Percentiles rank a stretch among this genome's conserved stretches.
Evolutionary conservation across 2,797 vertebrate species (phyloP).

Genomic region (Alosa sapidissima): DNA sequence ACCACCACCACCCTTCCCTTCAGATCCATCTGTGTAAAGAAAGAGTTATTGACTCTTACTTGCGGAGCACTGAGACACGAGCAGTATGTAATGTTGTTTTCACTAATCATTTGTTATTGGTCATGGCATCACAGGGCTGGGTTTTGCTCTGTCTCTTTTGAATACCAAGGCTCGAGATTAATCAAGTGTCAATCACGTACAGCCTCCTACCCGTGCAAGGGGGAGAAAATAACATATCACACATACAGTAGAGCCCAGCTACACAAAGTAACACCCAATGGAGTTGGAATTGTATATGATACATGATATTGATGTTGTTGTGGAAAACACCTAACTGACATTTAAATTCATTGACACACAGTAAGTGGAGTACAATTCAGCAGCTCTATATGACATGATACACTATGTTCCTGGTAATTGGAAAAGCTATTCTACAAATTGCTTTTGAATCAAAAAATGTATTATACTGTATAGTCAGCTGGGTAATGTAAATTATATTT

Average conservation of each 20-base stretch:
- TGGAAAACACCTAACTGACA: background rate
- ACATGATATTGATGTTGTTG: background rate
- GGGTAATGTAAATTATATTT: background rate
- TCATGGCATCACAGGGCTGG: conserved; percentile 4
- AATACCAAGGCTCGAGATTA: conserved; percentile 18
- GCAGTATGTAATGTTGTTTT: background rate
- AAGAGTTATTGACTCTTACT: conserved; percentile 6
- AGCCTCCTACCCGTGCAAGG: background rate
- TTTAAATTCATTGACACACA: background rate
- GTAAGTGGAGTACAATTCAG: background rate
- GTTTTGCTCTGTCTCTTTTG: conserved; percentile 18
- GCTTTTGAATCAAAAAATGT: background rate
- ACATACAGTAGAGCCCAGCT: background rate
- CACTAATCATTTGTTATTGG: conserved; percentile 24
- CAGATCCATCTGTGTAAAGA: background rate
- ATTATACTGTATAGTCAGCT: background rate
- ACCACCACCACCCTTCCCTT: background rate
- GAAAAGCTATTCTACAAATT: conserved; percentile 5
- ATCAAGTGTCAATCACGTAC: conserved; percentile 9
- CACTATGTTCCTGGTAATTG: background rate
- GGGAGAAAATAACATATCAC: background rate
- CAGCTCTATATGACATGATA: background rate
- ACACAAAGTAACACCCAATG: background rate
- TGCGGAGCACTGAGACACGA: background rate
- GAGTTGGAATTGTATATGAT: background rate